Evolutionary conservation across 92 coral and sea anemone species (phyloP), one percentile per base, ranked within the genome.

Genomic region (Porites cylindrica): DNA sequence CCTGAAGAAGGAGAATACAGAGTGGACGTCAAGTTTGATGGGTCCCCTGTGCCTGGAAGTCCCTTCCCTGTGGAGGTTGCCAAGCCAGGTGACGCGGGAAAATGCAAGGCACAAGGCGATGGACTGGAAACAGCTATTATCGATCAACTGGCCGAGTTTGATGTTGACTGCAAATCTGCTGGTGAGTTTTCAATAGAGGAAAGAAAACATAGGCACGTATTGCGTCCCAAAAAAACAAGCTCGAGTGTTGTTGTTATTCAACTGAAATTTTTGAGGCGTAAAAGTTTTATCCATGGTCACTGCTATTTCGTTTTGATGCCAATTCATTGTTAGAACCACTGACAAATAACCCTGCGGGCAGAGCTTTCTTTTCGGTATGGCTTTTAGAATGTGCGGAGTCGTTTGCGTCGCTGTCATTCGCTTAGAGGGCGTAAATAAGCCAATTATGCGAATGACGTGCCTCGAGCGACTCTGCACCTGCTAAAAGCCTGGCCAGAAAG

Each of bases 71-170:
- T 97, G 76, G 88, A 95, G 76, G 99, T 97, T 26, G 96, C 94
- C 10, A 96, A 96, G 84, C 91, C 95, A 68, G 95, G 96, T 29
- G 93, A 97, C 29, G 98, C 99, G 16, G 95, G 98, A 77, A 97
- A 97, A 65, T 96, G 98, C 81, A 95, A 92, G 82, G 99, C 99
- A 1, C 88, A 88, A 72, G 99, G 99, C 4, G 97, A 96, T 85
- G 99, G 99, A 1, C 93, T 97, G 79, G 96, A 97, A 86, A 91
- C 91, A 6, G 99, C 98, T 18, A 83, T 87, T 51, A 95, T 96
- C 80, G 96, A 96, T 78, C 92, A 93, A 81, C 87, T 93, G 79
- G 98, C 99, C 0, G 97, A 97, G 80, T 97, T 97, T 74, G 98
- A 96, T 71, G 99, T 97, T 8, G 99, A 97, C 85, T 92, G 97